Conservation (phyloP, 2,113 vertebrate species). For the Brachypodius melanocephalos region DNA sequence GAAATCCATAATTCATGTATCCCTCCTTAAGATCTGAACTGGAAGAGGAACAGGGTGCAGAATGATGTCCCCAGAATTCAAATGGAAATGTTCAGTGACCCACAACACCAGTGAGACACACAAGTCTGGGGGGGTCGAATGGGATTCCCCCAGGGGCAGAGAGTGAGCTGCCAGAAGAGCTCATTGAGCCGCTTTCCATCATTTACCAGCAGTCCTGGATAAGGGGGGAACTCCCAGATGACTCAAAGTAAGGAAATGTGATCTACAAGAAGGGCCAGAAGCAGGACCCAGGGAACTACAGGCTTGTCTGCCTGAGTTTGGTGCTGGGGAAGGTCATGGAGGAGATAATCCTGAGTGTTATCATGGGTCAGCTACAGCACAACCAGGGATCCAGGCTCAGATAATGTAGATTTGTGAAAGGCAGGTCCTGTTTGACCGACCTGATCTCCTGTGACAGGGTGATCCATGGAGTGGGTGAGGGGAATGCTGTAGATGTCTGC, state of each 20-base stretch:
- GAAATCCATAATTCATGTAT: background rate
- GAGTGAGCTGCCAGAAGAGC: background rate
- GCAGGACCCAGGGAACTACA: background rate
- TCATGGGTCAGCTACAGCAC: background rate
- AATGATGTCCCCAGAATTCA: background rate
- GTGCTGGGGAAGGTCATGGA: background rate
- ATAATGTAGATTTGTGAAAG: background rate
- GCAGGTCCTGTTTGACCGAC: background rate
- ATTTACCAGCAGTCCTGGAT: background rate
- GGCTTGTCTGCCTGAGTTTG: background rate
- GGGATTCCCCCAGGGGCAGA: background rate
- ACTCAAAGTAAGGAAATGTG: background rate
- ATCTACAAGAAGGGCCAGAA: background rate
- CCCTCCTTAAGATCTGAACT: background rate
- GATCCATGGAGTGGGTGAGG: background rate
- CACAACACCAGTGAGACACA: background rate
- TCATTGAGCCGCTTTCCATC: background rate
- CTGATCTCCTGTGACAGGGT: background rate
- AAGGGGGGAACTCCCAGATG: background rate
- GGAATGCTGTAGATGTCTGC: background rate
- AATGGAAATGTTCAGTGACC: background rate
- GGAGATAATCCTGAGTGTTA: background rate
- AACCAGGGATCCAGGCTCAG: background rate
- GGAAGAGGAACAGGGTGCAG: background rate
- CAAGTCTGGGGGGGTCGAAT: too few species aligned